A percentile compares a stretch with the other conserved stretches of the same genome.
Evolutionary conservation across 2,888 invertebrate genomes (phyloP).

Genomic region (Coelogynopora nodosa): DNA sequence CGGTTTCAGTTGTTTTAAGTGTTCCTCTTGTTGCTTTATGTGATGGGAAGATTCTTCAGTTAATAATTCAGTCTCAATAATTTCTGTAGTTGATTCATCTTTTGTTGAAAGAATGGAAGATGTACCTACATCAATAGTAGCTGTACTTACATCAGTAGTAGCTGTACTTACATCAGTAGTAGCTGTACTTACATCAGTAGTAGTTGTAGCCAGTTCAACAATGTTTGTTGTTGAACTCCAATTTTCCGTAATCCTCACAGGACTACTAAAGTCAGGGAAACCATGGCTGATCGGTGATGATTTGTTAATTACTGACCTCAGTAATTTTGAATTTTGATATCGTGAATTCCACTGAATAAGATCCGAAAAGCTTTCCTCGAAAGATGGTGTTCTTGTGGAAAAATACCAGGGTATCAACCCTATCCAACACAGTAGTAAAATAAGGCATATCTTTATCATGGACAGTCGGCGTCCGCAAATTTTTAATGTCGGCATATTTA

Average conservation of each 20-base stretch:
- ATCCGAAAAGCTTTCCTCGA: background rate
- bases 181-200: background rate
- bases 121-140: no score
- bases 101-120: no score
- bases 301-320: background rate
- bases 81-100: background rate
- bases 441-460: background rate
- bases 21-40: background rate
- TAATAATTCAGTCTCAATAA: background rate
- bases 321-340: background rate
- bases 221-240: background rate
- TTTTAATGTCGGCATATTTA: background rate
- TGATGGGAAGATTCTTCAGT: background rate
- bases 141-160: background rate
- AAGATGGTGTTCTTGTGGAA: background rate
- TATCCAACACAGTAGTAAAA: background rate
- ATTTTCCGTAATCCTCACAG: background rate
- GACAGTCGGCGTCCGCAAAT: background rate
- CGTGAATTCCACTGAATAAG: background rate
- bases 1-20: background rate
- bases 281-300: background rate
- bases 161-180: background rate
- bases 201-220: background rate
- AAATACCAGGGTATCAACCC: background rate
- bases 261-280: background rate